Evolutionary conservation across 2,113 vertebrate species (phyloP).

Genomic region (Brienomyrus longianalis): DNA sequence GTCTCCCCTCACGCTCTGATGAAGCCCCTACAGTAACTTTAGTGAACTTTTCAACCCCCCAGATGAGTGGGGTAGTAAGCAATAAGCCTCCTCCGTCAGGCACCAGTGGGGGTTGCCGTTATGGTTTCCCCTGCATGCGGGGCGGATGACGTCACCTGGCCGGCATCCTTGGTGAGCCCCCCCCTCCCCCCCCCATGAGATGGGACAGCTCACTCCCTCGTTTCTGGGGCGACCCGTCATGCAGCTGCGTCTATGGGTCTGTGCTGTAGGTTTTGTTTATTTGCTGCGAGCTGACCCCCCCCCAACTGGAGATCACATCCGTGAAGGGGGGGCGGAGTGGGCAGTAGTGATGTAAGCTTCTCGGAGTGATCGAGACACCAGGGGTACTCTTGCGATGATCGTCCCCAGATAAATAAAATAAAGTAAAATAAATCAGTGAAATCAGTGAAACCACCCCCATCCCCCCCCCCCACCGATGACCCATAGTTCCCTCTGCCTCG

Average conservation of each 20-base stretch:
- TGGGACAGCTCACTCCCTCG: too few relatives aligned
- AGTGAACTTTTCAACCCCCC: neutral
- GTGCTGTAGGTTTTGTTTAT: slow-evolving; percentile 3
- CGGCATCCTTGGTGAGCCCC: neutral
- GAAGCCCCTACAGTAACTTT: neutral
- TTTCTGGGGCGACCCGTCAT: neutral
- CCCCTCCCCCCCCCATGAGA: neutral
- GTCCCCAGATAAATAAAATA: neutral
- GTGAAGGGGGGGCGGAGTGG: neutral
- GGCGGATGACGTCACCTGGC: neutral
- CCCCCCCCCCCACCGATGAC: neutral
- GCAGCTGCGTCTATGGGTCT: neutral
- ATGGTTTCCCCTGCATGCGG: neutral
- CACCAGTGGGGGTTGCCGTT: neutral
- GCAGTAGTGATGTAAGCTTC: neutral
- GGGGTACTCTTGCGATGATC: neutral
- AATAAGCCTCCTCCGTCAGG: neutral
- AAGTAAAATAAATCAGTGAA: too few relatives aligned
- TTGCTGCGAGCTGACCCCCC: neutral
- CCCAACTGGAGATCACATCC: neutral
- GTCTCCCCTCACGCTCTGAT: neutral
- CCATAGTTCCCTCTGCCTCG: neutral
- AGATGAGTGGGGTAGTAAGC: too few relatives aligned
- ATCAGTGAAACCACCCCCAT: too few relatives aligned
- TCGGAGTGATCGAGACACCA: neutral